Evolutionary conservation across 2,888 invertebrate species (phyloP), one percentile per base, ranked within the genome.

Genomic region (Drosophila rellima): DNA sequence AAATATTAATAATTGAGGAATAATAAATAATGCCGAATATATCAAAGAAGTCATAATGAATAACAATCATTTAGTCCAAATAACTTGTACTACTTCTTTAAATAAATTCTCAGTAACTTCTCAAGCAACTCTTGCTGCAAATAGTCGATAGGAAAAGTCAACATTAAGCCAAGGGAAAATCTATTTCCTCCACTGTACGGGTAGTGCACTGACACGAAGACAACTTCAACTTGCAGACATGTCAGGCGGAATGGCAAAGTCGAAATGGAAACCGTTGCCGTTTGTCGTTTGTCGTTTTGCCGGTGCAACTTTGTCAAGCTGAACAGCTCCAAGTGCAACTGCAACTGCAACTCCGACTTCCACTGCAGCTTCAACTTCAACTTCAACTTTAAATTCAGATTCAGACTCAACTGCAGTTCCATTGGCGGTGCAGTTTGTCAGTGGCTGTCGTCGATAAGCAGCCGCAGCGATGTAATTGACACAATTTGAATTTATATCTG

Each of bases 401-500:
- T 2, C 65, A 45, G 61, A 15, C 17, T 26, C 57, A 52, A 47
- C 70, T 59, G 51, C 66, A 52, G 52, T 54, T 61, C 37, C 13
- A 44, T 52, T 72, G 77, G 60, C 64, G 42, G 42, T 50, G 64
- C 66, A 83, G 80, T 78, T 82, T 80, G 89, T 85, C 88, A 84
- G 79, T 29, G 68, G 59, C 72, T 80, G 80, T 77, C 83, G 74
- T 74, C 86, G 83, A 84, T 87, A 85, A 85, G 75, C 85, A 74
- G 71, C 74, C 74, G 77, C 84, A 65, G 72, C 82, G 65, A 80
- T 82, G 85, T 86, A 86, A 86, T 89, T 89, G 86, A 86, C 86
- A 86, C 86, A 86, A 86, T 86, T 86, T 89, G 82, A 88, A 86
- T 86, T 88, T 84, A 87, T 85, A 84, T 81, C 74, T 78, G 68